phyloP scores from a whole-genome alignment of 2,113 vertebrate species.

The Rhinopomastus cyanomelas region DNA sequence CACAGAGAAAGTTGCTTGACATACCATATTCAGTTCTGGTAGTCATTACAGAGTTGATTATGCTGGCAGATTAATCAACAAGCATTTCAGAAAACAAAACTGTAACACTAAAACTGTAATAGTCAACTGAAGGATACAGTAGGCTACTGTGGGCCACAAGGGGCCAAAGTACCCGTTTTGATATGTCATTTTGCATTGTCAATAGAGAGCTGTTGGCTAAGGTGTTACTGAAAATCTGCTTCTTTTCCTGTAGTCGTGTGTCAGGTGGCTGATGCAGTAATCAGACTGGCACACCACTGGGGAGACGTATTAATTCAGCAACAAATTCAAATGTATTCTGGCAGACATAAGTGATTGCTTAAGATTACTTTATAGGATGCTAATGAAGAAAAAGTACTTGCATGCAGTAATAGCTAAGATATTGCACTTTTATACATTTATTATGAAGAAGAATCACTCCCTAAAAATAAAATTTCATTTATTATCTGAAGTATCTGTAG shows the following conservation, averaged over 20 bases:
- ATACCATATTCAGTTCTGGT: not conserved
- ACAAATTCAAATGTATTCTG: conserved; percentile 41
- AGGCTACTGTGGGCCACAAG: not conserved
- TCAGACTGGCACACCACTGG: not conserved
- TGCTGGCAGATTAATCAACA: not conserved
- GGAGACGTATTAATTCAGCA: not conserved
- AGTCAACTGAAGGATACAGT: not conserved
- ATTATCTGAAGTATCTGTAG: conserved; percentile 56
- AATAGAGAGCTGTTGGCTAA: not conserved
- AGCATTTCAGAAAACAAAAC: not conserved
- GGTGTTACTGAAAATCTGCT: not conserved
- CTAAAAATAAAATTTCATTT: conserved; percentile 62
- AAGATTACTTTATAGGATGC: conserved; percentile 41
- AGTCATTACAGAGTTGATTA: not conserved
- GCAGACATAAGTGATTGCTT: conserved; percentile 10
- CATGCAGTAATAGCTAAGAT: conserved; percentile 47
- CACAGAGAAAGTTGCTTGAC: not conserved
- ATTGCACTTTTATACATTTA: conserved; percentile 59
- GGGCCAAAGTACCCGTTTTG: not conserved
- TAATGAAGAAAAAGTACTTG: not conserved
- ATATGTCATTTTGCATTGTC: not conserved
- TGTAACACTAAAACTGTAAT: not conserved
- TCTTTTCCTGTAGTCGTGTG: not conserved
- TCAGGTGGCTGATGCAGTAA: not conserved
- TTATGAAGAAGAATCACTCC: conserved; percentile 36